Evolutionary conservation across 2,113 vertebrate species (phyloP).

Genomic region (Craseonycteris thonglongyai): DNA sequence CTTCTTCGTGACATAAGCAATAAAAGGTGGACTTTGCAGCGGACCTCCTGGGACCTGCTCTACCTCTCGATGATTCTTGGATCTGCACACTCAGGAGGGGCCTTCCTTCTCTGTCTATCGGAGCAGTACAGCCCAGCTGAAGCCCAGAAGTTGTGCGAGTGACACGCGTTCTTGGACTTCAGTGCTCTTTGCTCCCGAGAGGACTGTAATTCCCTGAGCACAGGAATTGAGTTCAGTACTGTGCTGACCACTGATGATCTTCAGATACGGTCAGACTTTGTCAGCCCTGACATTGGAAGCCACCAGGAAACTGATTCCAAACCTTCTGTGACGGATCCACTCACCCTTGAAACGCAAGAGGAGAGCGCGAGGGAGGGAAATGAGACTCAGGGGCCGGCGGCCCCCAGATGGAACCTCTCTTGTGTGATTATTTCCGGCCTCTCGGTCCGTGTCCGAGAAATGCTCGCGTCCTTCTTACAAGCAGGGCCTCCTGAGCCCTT

Average conservation of each 20-base stretch:
- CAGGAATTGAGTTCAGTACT: background rate
- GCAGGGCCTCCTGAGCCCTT: background rate
- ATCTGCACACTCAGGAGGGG: background rate
- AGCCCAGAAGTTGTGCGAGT: background rate
- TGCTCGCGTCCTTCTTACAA: too few relatives aligned
- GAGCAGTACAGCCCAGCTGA: background rate
- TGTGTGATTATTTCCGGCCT: rapidly evolving
- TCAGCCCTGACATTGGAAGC: background rate
- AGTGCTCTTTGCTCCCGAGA: background rate
- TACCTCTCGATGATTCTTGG: background rate
- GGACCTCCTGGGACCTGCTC: background rate
- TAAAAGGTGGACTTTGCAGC: background rate
- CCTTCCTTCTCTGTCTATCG: background rate
- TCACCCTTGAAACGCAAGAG: background rate
- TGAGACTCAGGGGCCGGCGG: background rate
- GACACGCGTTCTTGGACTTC: background rate
- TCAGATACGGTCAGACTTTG: background rate
- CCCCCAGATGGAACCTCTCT: background rate
- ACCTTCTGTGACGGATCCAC: background rate
- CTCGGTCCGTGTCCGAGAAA: background rate
- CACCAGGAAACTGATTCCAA: background rate
- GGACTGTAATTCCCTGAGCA: background rate
- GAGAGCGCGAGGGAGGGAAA: background rate
- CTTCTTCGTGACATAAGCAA: background rate
- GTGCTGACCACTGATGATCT: background rate